Base-by-base conservation (phyloP, 1,140 invertebrate species). In the Diabrotica virgifera region DNA sequence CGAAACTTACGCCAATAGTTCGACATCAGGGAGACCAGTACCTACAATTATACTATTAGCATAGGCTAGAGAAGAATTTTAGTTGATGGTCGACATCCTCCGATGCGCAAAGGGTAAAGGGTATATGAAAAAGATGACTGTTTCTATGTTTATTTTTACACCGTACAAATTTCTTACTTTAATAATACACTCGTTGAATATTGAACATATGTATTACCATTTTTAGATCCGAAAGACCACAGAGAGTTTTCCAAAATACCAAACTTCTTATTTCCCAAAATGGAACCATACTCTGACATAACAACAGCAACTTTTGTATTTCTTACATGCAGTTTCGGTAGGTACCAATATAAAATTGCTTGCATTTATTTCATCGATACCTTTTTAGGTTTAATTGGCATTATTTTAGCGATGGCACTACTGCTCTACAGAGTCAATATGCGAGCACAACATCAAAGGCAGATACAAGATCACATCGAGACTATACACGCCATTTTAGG, bases 191-290 rank as follows among this genome's bases (percentile, higher is more conserved):
- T 24, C 4, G 24, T 24, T 24, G 4, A 24, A 24, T 24, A 24
- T 24, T 24, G 1, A 4, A 24, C 1, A 24, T 24, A 24, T 2
- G 24, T 24, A 4, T 24, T 24, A 24, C 24, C 83, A 83, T 80
- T 84, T 36, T 69, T 82, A 61, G 77, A 84, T 54, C 80, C 83
- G 5, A 80, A 80, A 14, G 84, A 88, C 70, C 79, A 83, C 8
- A 84, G 85, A 61, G 87, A 87, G 84, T 88, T 87, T 68, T 81
- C 84, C n/a, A 86, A 87, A 74, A 88, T 87, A 63, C 86, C 88
- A 0, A 89, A 90, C 70, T 90, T 90, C 70, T 88, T 88, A 67
- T 90, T 90, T 67, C 88, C 89, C 0, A 89, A 89, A 77, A 84
- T 84, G 46, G 85, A 88, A 58, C 81, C 82, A 11, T 88, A 87